Conservation (phyloP, 2,888 invertebrate species). For the Dascillus cervinus region DNA sequence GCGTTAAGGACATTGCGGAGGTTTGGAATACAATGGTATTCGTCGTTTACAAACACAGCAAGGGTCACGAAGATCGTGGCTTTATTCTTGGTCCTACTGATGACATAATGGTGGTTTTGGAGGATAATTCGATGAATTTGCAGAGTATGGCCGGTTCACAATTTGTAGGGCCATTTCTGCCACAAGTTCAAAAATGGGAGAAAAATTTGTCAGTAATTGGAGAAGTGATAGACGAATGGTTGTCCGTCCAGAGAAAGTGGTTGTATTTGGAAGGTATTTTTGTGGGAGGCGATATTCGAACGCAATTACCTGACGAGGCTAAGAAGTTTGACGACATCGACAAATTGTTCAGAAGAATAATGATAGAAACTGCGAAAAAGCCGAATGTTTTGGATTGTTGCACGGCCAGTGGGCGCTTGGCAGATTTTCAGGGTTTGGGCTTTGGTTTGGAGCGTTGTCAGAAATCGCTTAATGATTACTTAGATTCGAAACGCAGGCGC, state of each 20-base stretch:
- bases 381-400: slow-evolving; percentile 77
- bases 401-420: slow-evolving; percentile 61
- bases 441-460: slow-evolving; percentile 79
- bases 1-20: slow-evolving; percentile 74
- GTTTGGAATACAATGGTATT: slow-evolving; percentile 62
- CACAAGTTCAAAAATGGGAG: slow-evolving; percentile 80
- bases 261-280: slow-evolving; percentile 89
- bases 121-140: slow-evolving; percentile 83
- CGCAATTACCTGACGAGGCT: slow-evolving; percentile 83
- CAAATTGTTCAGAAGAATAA: slow-evolving; percentile 69
- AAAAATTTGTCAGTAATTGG: slow-evolving; percentile 68
- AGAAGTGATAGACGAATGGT: slow-evolving; percentile 85
- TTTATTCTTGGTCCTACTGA: slow-evolving; percentile 74
- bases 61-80: slow-evolving; percentile 73
- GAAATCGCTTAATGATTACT: slow-evolving; percentile 84
- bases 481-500: slow-evolving; percentile 78
- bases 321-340: slow-evolving; percentile 87
- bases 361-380: slow-evolving; percentile 75
- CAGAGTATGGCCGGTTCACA: slow-evolving; percentile 88
- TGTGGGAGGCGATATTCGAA: slow-evolving; percentile 79
- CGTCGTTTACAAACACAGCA: slow-evolving; percentile 57
- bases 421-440: slow-evolving; percentile 67
- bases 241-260: slow-evolving; percentile 83
- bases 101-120: slow-evolving; percentile 72
- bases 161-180: slow-evolving; percentile 84